Evolutionary conservation across 2,888 invertebrate genomes (phyloP), one percentile per base, ranked within the genome.

Genomic region (Stenodema calcarata): DNA sequence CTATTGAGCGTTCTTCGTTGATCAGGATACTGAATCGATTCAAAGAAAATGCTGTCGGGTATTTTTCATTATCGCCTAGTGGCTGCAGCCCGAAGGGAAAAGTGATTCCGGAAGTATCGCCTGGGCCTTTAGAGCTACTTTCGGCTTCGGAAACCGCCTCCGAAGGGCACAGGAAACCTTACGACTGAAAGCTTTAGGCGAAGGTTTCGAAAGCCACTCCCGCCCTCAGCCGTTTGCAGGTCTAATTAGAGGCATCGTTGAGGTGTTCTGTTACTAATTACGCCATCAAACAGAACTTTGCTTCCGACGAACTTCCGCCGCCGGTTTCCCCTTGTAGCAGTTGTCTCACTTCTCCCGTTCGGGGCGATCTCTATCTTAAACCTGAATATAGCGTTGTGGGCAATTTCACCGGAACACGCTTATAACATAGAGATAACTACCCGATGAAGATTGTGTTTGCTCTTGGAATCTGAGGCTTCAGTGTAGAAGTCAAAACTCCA

Each of bases 191-290:
- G 62, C 62, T 62, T 62, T 62, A 62, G 62, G 62, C 62, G 23
- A 62, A 23, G 62, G 62, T 62, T 62, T 62, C 62, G 62, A 62
- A 62, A 62, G 23, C 62, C 6, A 23, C 23, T 18, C 62, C 62
- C 18, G 62, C 62, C 62, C 62, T 62, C 62, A 62, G 62, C 62
- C 62, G 62, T 62, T 62, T 62, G 62, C 18, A 62, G 62, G 23
- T 62, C 62, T 62, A 62, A 62, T 62, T 62, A 62, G 62, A 62
- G 62, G 62, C 62, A 62, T 62, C 62, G 62, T 62, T 12, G 73
- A 73, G 73, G 73, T 73, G 73, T 73, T 73, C 73, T 73, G 73
- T 73, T 73, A 73, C 73, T 73, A 73, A 73, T 73, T 73, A 73
- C 73, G 73, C 73, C 73, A 73, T 73, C 73, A 73, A 73, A 73